phyloP scores from a whole-genome alignment of 2,888 invertebrate genomes.

The Camponotus fellah region DNA sequence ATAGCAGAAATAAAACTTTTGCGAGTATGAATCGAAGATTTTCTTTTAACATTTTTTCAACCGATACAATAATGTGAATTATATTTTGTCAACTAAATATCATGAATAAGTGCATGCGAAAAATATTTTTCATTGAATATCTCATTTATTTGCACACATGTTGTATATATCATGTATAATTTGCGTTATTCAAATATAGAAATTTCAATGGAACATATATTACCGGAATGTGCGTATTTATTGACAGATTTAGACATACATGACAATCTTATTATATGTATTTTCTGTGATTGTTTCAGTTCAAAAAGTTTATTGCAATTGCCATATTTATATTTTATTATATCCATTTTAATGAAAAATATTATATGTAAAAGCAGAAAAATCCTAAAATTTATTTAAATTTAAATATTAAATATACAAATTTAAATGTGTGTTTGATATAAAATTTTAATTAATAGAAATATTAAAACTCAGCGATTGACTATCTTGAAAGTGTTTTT shows the following conservation, averaged over 20 bases:
- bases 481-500: background rate
- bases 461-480: background rate
- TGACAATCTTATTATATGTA: background rate
- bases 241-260: slow-evolving; percentile 4
- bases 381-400: background rate
- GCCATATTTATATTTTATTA: background rate
- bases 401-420: too few relatives aligned
- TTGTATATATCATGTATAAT: background rate
- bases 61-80: background rate
- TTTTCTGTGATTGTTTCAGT: background rate
- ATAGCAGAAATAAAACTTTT: slow-evolving; percentile 1
- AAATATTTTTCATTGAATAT: background rate
- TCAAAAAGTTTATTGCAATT: background rate
- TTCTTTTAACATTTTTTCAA: slow-evolving; percentile 10
- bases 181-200: slow-evolving; percentile 12
- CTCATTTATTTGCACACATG: background rate
- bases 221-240: slow-evolving; percentile 1
- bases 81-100: slow-evolving; percentile 1
- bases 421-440: background rate
- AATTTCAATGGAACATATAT: slow-evolving; percentile 8
- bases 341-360: background rate
- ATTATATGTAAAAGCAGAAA: background rate
- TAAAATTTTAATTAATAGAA: background rate
- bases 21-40: background rate
- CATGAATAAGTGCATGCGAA: background rate